Conservation (phyloP, 2,113 vertebrate species). For the Asarcornis scutulata region DNA sequence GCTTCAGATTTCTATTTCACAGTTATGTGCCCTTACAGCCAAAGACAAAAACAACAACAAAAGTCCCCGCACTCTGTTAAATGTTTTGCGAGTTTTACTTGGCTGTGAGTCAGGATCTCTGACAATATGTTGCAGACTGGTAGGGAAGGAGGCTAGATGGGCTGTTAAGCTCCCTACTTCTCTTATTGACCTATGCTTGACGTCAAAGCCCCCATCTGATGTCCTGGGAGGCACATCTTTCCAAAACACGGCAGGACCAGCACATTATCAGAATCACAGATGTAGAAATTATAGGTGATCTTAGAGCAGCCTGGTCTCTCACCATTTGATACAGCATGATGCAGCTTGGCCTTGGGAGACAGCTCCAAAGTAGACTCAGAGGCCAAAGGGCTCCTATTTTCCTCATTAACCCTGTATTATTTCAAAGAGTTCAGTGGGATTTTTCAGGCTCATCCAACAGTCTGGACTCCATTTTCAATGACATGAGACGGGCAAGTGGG, state of each 20-base stretch:
- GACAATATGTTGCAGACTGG: not conserved
- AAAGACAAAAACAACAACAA: not conserved
- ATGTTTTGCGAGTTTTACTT: not conserved
- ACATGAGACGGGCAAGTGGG: fast-evolving
- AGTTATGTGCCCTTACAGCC: not conserved
- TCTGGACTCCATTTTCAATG: not conserved
- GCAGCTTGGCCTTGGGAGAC: not conserved
- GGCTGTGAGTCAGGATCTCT: not conserved
- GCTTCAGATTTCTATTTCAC: not conserved
- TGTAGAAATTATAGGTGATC: not conserved
- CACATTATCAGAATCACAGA: not conserved
- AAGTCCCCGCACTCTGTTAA: not conserved
- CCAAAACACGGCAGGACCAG: not conserved
- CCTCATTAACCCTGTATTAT: not conserved
- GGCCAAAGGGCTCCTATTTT: not conserved
- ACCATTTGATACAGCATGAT: not conserved
- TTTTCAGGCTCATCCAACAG: not conserved
- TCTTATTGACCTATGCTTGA: not conserved
- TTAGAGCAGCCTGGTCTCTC: not conserved
- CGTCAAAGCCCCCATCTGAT: not conserved
- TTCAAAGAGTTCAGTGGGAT: not conserved
- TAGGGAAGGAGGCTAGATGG: not conserved
- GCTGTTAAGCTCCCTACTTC: not conserved
- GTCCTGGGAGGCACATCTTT: not conserved
- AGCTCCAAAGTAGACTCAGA: not conserved